phyloP scores from a whole-genome alignment of 2,888 invertebrate species.

The Aphidoletes aphidimyza region DNA sequence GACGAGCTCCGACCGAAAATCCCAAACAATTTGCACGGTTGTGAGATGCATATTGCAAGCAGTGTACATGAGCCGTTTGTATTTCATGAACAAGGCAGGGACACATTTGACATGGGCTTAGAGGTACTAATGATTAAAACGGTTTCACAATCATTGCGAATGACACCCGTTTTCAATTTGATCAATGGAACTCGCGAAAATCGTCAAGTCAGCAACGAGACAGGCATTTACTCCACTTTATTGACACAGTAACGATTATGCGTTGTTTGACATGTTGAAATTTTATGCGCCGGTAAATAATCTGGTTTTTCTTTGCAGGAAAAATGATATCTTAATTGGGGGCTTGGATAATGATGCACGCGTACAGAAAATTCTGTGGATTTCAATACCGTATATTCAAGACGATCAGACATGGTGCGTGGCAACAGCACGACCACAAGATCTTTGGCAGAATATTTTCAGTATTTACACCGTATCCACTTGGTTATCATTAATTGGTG shows the following conservation, averaged over 20 bases:
- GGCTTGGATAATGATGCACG: constrained; percentile 65
- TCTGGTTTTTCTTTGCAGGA: constrained; percentile 50
- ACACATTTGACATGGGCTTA: constrained; percentile 60
- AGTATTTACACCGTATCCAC: constrained; percentile 2
- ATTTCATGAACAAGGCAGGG: constrained; percentile 58
- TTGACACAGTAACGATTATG: constrained; percentile 26
- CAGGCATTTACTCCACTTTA: constrained; percentile 13
- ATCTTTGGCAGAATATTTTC: constrained; percentile 62
- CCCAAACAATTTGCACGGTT: constrained; percentile 63
- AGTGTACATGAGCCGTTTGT: constrained; percentile 64
- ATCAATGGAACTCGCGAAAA: constrained; percentile 50
- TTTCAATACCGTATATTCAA: constrained; percentile 64
- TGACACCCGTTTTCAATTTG: constrained; percentile 58
- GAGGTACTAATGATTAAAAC: constrained; percentile 63
- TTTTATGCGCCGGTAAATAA: background rate
- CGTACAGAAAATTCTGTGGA: constrained; percentile 62
- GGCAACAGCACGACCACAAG: constrained; percentile 61
- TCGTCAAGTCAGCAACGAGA: constrained; percentile 20
- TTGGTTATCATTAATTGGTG: constrained; percentile 20
- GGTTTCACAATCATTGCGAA: constrained; percentile 62
- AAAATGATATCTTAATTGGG: constrained; percentile 64
- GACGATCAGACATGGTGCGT: constrained; percentile 67
- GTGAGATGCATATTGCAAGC: constrained; percentile 62
- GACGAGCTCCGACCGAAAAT: constrained; percentile 60
- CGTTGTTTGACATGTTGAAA: background rate